Evolutionary conservation across 2,888 invertebrate species (phyloP), one percentile per base, ranked within the genome.

Genomic region (Fabriciana adippe): DNA sequence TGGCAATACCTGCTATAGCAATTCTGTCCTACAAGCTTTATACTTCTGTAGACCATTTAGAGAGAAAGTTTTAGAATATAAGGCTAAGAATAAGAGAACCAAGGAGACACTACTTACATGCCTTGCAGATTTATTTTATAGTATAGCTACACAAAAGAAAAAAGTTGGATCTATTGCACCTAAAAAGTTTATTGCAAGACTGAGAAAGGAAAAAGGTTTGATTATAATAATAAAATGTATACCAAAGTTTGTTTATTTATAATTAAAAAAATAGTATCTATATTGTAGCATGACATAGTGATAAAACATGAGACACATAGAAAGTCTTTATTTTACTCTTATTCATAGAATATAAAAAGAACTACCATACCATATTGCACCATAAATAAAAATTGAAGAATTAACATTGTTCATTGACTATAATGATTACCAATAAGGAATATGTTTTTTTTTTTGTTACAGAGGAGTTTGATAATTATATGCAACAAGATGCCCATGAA

Each of bases 401-500:
- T 45, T 11, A 14, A 18, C 0, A 56, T 3, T 50, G 16, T 26
- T 21, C n/a, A 18, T 55, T 35, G 56, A 51, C 4, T 62, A 14
- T 16, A 41, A 35, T 41, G 1, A 41, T 41, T 41, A 41, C 11
- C 35, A 35, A 35, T 35, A 2, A 41, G 0, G 11, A 41, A 41
- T 11, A 41, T 8, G 35, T 21, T 45, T 64, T 70, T 64, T 70
- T 76, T 75, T 61, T 68, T 80, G 77, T 95, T 94, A 71, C 94
- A 98, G 99, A 99, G 93, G 97, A 99, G 85, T 99, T 99, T 93
- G 99, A 99, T 92, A 99, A 99, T 90, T 99, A 99, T 84, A 98
- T 99, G 97, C 99, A 99, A 89, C 99, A 99, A 93, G 99, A 99
- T 95, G 99, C 99, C 60, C 99, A 99, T 87, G 99, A 99, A 88